Base-by-base conservation (phyloP, 2,797 vertebrate genomes). In the Pseudopleuronectes americanus region DNA sequence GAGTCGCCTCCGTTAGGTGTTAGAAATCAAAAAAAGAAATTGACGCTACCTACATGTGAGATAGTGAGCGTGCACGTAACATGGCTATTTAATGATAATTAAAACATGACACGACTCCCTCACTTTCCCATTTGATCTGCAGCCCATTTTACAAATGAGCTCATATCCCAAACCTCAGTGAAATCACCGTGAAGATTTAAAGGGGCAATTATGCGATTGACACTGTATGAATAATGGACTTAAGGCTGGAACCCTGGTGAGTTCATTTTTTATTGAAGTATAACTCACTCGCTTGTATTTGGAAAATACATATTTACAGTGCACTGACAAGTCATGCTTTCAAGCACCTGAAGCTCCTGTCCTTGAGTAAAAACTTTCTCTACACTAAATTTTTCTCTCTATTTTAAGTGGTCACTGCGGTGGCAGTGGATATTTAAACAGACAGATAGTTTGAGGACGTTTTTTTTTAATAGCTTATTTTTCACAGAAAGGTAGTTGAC, bases 161-260 rank as follows among this genome's bases (percentile, higher is more conserved):
- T 85, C 80, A 73, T 57, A 81, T 87, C 76, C 81, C 75, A 79
- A 86, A 85, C 81, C 81, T 76, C 73, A 41, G 61, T 74, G 49
- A 84, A 79, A 84, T 72, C 54, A 76, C 65, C 38, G 60, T 63
- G 52, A 71, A 74, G 64, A 62, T 41, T 77, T 64, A 71, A 74
- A 82, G 71, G 68, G 64, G 58, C 77, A 80, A 90, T 86, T 84
- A 86, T 80, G 80, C 84, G 79, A 87, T 76, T 84, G 89, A 89
- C 80, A 85, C 57, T n/a, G 38, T 77, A 60, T 79, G 69, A 86
- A 84, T 84, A 71, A 77, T 58, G 76, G 71, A 72, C 77, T 77
- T 68, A 74, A 57, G 74, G 64, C 72, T 71, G 74, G 79, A 86
- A 78, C 71, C 69, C 68, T n/a, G 71, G 56, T 59, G 67, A 77